Conservation (phyloP, 2,888 invertebrate species). For the Lathronympha strigana region DNA sequence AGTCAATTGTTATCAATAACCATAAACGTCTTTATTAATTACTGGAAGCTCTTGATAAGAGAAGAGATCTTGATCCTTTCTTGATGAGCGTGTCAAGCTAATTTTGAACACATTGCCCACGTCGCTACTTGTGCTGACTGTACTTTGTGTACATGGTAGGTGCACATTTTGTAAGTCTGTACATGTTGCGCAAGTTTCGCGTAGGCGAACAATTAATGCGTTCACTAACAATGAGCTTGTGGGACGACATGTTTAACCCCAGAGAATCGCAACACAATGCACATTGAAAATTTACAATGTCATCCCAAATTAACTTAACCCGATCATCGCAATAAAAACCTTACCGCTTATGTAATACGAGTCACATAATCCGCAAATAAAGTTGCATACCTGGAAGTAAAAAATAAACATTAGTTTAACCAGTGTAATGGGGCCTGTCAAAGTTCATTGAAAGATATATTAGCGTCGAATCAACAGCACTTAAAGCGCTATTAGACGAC, state of each 20-base stretch:
- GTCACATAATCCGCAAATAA: not conserved
- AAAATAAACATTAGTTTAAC: slow-evolving; percentile 33
- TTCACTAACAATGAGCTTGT: slow-evolving; percentile 31
- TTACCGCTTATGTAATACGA: slow-evolving; percentile 13
- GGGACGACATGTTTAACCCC: slow-evolving; percentile 34
- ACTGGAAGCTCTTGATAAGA: too few species aligned
- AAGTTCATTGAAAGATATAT: slow-evolving; percentile 29
- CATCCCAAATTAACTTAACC: not conserved
- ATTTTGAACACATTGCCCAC: too few species aligned
- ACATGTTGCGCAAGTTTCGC: slow-evolving; percentile 26
- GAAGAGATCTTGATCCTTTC: too few species aligned
- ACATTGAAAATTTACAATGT: slow-evolving; percentile 35
- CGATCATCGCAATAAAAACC: not conserved
- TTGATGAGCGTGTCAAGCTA: not conserved
- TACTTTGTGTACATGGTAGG: not conserved
- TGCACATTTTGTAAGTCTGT: slow-evolving; percentile 4
- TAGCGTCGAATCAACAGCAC: slow-evolving; percentile 8
- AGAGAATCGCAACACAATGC: slow-evolving; percentile 20
- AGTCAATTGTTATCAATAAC: too few species aligned
- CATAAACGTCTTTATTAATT: too few species aligned
- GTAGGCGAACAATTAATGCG: slow-evolving; percentile 32
- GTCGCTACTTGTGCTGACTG: not conserved
- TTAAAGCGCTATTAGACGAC: too few species aligned
- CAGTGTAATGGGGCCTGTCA: slow-evolving; percentile 29
- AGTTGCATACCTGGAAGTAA: slow-evolving; percentile 21